Base-by-base conservation (phyloP, 2,888 invertebrate genomes). In the Drosophila kambysellisi region DNA sequence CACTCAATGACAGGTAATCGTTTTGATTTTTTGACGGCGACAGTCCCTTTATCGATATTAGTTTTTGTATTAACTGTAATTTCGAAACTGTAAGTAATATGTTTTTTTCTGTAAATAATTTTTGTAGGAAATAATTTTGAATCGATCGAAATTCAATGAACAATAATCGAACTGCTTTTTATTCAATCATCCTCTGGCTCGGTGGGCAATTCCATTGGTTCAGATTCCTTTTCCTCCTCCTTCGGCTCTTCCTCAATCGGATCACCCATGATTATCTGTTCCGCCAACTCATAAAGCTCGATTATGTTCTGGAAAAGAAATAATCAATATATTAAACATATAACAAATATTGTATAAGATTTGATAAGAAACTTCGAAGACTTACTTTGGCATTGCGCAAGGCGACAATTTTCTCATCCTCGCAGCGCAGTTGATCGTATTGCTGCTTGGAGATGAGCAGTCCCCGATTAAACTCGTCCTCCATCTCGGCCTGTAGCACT, bases 201-300 rank as follows among this genome's bases (percentile, higher is more conserved):
- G 17, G 37, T 9, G 35, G 15, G 0, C 20, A 17, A n/a, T 11
- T 43, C 33, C 15, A 11, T 8, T 1, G n/a, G 51, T 32, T 29
- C 30, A 15, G n/a, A n/a, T 15, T 32, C 56, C 12, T 37, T 56
- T 7, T 33, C 46, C 1, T 81, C 83, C 6, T 6, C 73, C 4
- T 79, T 87, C 3, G 72, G 62, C 33, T 76, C 74, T 8, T 82
- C 88, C 3, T 75, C 79, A 11, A 85, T 17, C 6, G 73, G 57
- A 46, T 92, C 91, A 8, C 95, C 95, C 58, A 94, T 94, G 33
- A 95, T 95, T 75, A 95, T 92, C 82, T 94, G 94, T 77, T 95
- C 95, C 1, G 95, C 95, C 70, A 95, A 91, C 20, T 91, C 90
- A 85, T 95, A 95, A 82, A 95, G 93, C 82, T 95, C 95, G 37